Percentiles rank a stretch among this genome's conserved stretches.
Evolutionary conservation across 2,113 vertebrate genomes (phyloP).

Genomic region (Antechinus flavipes): DNA sequence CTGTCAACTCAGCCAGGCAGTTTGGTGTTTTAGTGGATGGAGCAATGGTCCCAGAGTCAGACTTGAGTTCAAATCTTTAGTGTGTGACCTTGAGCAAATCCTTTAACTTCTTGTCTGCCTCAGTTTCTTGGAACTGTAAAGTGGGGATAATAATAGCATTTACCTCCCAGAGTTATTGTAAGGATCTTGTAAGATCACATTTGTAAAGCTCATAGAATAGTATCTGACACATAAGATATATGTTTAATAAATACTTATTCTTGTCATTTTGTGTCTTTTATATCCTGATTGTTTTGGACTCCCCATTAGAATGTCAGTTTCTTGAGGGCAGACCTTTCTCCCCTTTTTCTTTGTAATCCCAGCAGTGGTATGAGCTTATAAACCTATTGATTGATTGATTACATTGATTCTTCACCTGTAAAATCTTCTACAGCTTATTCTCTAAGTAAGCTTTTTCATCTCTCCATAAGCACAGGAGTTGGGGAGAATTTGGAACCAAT

Average conservation of each 20-base stretch:
- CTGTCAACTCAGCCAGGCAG: no score
- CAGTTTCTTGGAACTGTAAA: background rate
- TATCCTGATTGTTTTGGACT: background rate
- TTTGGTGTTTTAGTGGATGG: background rate
- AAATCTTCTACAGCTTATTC: background rate
- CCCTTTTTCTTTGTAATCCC: background rate
- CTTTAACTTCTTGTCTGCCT: background rate
- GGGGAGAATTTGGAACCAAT: background rate
- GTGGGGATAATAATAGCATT: background rate
- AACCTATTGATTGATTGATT: background rate
- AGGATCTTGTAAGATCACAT: background rate
- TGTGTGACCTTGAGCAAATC: background rate
- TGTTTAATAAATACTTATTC: background rate
- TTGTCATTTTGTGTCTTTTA: background rate
- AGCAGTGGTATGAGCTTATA: background rate
- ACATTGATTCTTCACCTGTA: background rate
- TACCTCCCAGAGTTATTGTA: background rate
- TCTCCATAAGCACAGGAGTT: accelerated
- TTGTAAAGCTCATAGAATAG: background rate
- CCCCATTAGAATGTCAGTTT: background rate
- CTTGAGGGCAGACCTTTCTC: background rate
- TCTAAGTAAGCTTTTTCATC: no score
- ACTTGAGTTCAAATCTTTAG: background rate
- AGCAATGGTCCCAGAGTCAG: background rate
- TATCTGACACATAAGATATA: background rate